Conservation (phyloP, 2,113 vertebrate species). For the Percina caprodes region DNA sequence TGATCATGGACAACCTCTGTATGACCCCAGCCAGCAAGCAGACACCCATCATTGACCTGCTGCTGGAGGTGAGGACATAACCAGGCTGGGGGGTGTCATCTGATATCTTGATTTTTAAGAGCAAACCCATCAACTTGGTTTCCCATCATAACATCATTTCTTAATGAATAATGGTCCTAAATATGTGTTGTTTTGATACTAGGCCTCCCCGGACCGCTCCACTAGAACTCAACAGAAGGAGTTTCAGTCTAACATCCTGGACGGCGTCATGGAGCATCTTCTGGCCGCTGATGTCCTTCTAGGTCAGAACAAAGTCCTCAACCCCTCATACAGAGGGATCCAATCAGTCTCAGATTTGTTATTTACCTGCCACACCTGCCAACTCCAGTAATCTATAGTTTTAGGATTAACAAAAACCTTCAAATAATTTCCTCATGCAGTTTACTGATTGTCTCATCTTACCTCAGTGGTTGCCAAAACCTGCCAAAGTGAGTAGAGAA, state of each 20-base stretch:
- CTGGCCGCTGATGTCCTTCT: conserved; percentile 96
- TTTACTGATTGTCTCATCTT: neutral
- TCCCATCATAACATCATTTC: neutral
- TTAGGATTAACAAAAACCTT: neutral
- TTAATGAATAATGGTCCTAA: neutral
- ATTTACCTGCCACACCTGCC: neutral
- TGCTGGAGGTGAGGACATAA: conserved; percentile 89
- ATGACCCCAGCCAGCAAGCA: conserved; percentile 96
- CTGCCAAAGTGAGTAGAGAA: neutral
- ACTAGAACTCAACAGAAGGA: conserved; percentile 98
- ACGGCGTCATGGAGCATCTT: conserved; percentile 98
- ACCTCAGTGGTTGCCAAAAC: neutral
- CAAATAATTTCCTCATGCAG: neutral
- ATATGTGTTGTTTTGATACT: neutral
- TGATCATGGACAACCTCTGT: conserved; percentile 98
- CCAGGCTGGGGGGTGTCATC: neutral
- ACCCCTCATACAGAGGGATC: neutral
- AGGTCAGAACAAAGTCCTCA: conserved; percentile 81
- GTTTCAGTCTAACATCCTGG: conserved; percentile 97
- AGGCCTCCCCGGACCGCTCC: conserved; percentile 98
- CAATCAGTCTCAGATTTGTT: neutral
- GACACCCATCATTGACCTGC: conserved; percentile 93
- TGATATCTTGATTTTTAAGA: neutral
- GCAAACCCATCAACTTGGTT: neutral
- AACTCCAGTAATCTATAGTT: neutral